Conservation (phyloP, 1,140 invertebrate genomes). For the Drosophila albomicans region DNA sequence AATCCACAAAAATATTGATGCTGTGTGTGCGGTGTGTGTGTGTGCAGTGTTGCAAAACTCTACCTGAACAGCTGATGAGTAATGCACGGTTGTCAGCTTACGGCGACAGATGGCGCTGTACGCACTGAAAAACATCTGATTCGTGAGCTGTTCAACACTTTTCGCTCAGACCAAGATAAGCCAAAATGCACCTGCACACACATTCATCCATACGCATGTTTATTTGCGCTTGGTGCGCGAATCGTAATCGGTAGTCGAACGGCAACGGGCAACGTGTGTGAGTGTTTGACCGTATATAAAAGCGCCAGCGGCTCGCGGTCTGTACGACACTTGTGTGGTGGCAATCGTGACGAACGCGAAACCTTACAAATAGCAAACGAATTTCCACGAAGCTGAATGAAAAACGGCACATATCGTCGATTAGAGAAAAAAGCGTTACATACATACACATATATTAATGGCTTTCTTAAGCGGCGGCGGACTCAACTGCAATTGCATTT, state of each 20-base stretch:
- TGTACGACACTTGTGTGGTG: slow-evolving; percentile 35
- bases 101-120: neutral
- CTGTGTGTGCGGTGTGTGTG: neutral
- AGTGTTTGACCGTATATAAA: slow-evolving; percentile 29
- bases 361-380: slow-evolving; percentile 37
- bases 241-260: slow-evolving; percentile 28
- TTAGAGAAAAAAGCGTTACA: neutral
- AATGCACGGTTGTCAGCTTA: neutral
- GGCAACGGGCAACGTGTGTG: slow-evolving; percentile 28
- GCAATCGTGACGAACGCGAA: slow-evolving; percentile 38
- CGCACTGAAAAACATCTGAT: slow-evolving; percentile 22
- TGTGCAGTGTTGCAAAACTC: slow-evolving; percentile 26
- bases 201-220: neutral
- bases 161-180: slow-evolving; percentile 17
- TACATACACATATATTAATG: slow-evolving; percentile 24
- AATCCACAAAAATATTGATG: slow-evolving; percentile 40
- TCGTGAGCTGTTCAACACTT: slow-evolving; percentile 29
- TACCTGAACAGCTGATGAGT: slow-evolving; percentile 29
- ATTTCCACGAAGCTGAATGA: slow-evolving; percentile 26
- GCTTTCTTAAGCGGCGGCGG: slow-evolving; percentile 7
- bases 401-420: neutral
- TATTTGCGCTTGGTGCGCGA: slow-evolving; percentile 2
- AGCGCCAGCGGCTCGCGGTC: slow-evolving; percentile 33
- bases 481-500: slow-evolving; percentile 45
- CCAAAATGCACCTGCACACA: slow-evolving; percentile 32